These are phyloP conservation scores for Lacerta bilineata DNA, from an alignment of 2,797 vertebrate genomes.

Conservation along the genomic window DNA sequence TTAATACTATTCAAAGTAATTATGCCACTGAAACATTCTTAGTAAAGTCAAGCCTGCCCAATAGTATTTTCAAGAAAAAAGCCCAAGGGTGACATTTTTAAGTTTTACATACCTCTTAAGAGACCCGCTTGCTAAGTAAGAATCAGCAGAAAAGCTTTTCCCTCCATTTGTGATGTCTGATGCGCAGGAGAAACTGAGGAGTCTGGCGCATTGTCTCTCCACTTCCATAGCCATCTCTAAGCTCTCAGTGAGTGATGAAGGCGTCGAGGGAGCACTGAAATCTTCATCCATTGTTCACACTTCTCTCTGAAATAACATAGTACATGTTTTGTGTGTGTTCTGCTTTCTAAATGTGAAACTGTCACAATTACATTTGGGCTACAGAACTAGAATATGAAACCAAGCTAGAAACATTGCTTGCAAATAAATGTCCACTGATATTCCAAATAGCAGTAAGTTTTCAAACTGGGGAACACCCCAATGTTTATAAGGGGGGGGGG, in stretches of 20 bases:
- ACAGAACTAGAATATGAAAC: not conserved
- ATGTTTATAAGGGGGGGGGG: not conserved
- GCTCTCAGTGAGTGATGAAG: constrained; percentile 82
- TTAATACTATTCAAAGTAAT: constrained; percentile 41
- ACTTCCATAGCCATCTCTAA: constrained; percentile 78
- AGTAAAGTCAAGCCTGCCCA: not conserved
- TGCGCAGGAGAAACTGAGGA: constrained; percentile 88
- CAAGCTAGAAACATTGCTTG: not conserved
- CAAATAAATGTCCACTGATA: not conserved
- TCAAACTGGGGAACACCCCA: not conserved
- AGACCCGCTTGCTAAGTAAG: constrained; percentile 87
- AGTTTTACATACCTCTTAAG: constrained; percentile 87
- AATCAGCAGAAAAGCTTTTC: constrained; percentile 82
- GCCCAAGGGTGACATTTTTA: constrained; percentile 9
- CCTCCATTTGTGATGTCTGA: constrained; percentile 81
- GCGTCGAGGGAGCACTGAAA: constrained; percentile 82
- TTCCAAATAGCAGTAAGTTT: constrained; percentile 9
- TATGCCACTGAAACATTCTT: constrained; percentile 32
- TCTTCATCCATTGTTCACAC: constrained; percentile 84
- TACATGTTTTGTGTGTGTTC: not conserved
- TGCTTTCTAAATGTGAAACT: constrained; percentile 13
- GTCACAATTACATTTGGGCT: not conserved
- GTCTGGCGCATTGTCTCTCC: constrained; percentile 77
- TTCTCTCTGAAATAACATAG: constrained; percentile 52
- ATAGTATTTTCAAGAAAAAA: constrained; percentile 31